These are phyloP conservation scores for Metellina segmentata DNA, from an alignment of 2,888 invertebrate species.

Conservation along the genomic window DNA sequence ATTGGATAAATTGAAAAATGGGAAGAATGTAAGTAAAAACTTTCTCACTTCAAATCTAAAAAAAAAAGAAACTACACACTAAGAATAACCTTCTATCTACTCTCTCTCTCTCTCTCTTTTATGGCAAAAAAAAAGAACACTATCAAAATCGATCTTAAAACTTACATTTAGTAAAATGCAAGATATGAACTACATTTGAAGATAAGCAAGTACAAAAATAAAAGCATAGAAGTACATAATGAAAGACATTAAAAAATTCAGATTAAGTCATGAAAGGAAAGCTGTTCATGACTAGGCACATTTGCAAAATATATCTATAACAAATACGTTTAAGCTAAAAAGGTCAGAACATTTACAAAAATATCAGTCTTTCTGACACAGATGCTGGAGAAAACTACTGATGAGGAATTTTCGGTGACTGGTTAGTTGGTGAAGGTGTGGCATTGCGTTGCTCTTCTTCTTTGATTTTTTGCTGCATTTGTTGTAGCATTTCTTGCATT, in stretches of 20 bases:
- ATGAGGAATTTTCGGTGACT: constrained; percentile 70
- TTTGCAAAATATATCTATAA: constrained; percentile 13
- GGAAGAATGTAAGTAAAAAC: neutral
- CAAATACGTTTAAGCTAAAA: constrained; percentile 19
- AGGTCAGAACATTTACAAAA: constrained; percentile 3
- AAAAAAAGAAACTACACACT: neutral
- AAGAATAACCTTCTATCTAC: neutral
- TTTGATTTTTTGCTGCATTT: constrained; percentile 95
- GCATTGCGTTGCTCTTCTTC: constrained; percentile 73
- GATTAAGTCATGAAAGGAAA: constrained; percentile 36
- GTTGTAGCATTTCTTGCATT: constrained; percentile 97
- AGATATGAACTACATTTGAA: neutral
- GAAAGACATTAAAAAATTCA: neutral
- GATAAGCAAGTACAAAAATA: neutral
- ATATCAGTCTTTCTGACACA: constrained; percentile 1
- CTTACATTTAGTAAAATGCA: neutral
- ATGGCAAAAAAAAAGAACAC: neutral
- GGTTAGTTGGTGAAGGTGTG: constrained; percentile 75
- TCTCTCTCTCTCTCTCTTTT: too few species aligned
- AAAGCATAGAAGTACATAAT: neutral
- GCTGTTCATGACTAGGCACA: constrained; percentile 40
- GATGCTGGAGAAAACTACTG: constrained; percentile 31
- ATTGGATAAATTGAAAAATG: too few species aligned
- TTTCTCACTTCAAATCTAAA: neutral
- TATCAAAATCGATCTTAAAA: neutral